Evolutionary conservation across 2,888 invertebrate genomes (phyloP), one percentile per base, ranked within the genome.

Genomic region (Sesamia inferens): DNA sequence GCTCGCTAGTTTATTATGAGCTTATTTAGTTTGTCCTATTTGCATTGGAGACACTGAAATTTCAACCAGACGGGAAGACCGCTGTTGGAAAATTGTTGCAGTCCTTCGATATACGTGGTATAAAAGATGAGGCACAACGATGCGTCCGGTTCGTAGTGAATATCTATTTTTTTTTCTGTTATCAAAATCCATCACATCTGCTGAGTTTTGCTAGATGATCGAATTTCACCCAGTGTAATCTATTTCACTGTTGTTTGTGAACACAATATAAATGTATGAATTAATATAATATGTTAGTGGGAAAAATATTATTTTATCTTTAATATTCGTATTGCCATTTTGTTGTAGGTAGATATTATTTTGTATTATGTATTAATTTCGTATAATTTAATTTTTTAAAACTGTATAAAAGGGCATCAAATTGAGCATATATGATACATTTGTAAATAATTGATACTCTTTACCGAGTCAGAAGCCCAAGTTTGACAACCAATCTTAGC

Each of bases 311-410:
- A 51, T 62, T 42, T 69, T 67, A 64, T 0, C 61, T 62, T 51
- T n/a, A 47, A n/a, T 2, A 68, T 74, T 58, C 73, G 1, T 57
- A 78, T 39, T 64, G 24, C 16, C 42, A 54, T 69, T 76, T 65
- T 58, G 4, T 42, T 68, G 42, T 69, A 65, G 31, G 42, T 69
- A 65, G 31, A 31, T 31, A 31, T 31, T 31, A 31, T 31, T 48
- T 57, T 75, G 16, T 42, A 16, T 16, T 31, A 24, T 2, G 2
- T 31, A 31, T 31, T 31, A 31, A 31, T 31, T 31, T 31, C 31
- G 31, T 31, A 31, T n/a, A n/a, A n/a, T n/a, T n/a, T n/a, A n/a
- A n/a, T n/a, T n/a, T n/a, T n/a, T 44, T 68, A 47, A 8, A 24
- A 42, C 48, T 51, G 5, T 66, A 67, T n/a, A 31, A 31, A 31